phyloP scores from a whole-genome alignment of 2,888 invertebrate species.

The Eupeodes luniger region DNA sequence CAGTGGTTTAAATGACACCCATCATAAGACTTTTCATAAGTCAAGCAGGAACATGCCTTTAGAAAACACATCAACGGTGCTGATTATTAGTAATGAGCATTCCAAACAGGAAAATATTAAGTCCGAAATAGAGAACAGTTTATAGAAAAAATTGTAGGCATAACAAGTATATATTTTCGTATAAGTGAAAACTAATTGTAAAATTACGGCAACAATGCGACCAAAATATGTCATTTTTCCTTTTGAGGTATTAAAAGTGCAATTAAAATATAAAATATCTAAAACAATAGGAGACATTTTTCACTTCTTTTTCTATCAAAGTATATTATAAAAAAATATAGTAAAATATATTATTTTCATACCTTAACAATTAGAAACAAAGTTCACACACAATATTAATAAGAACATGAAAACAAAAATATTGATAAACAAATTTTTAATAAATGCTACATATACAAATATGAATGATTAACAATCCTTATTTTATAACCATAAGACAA shows the following conservation, averaged over 20 bases:
- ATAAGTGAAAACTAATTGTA: constrained; percentile 68
- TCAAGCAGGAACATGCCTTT: constrained; percentile 9
- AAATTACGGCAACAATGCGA: constrained; percentile 54
- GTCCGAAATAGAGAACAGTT: constrained; percentile 83
- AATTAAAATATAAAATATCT: constrained; percentile 39
- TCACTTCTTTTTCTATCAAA: constrained; percentile 49
- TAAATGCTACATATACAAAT: constrained; percentile 66
- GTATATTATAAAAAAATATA: constrained; percentile 66
- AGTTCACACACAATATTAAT: constrained; percentile 70
- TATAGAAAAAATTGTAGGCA: constrained; percentile 82
- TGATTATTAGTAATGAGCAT: constrained; percentile 80
- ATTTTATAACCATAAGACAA: background rate
- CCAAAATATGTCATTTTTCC: constrained; percentile 47
- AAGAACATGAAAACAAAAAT: constrained; percentile 54
- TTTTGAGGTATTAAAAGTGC: constrained; percentile 61
- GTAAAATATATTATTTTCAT: constrained; percentile 72
- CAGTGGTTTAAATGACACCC: constrained; percentile 75
- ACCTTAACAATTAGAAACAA: constrained; percentile 58
- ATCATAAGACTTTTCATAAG: constrained; percentile 73
- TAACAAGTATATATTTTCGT: constrained; percentile 72
- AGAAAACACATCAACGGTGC: constrained; percentile 36
- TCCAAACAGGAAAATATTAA: constrained; percentile 83
- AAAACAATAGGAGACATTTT: constrained; percentile 52
- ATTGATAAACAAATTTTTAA: constrained; percentile 43
- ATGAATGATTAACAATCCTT: constrained; percentile 62